phyloP scores from a whole-genome alignment of 2,113 vertebrate species.

The Entelurus aequoreus region DNA sequence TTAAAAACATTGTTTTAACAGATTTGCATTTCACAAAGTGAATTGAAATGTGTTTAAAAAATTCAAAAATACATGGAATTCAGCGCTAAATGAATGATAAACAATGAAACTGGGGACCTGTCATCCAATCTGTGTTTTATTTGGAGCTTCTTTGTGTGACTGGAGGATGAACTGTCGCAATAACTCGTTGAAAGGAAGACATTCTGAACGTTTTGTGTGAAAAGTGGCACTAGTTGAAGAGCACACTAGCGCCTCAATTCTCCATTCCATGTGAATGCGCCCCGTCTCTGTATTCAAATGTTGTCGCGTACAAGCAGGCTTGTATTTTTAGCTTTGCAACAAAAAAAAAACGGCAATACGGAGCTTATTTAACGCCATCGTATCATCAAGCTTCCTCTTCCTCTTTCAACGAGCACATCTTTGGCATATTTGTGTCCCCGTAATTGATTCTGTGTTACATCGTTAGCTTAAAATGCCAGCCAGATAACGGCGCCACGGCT shows the following conservation, averaged over 20 bases:
- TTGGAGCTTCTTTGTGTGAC: no score
- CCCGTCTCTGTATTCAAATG: slow-evolving; percentile 57
- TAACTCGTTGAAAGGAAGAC: no score
- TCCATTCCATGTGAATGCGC: slow-evolving; percentile 26
- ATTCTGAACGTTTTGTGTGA: background rate
- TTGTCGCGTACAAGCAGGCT: slow-evolving; percentile 55
- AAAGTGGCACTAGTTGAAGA: slow-evolving; percentile 7
- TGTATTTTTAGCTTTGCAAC: slow-evolving; percentile 58
- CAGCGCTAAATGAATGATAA: no score
- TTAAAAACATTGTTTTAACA: no score
- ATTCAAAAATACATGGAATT: no score
- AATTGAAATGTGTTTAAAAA: no score
- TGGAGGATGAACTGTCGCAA: no score
- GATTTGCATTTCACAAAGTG: no score
- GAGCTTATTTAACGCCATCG: slow-evolving; percentile 64
- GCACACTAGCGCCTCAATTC: slow-evolving; percentile 30
- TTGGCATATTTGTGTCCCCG: slow-evolving; percentile 67
- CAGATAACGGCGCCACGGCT: slow-evolving; percentile 57
- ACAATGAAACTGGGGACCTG: no score
- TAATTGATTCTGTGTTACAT: slow-evolving; percentile 78
- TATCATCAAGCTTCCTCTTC: slow-evolving; percentile 71
- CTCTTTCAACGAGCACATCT: slow-evolving; percentile 68
- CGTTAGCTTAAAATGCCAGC: slow-evolving; percentile 61
- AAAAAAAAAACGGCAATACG: slow-evolving; percentile 30
- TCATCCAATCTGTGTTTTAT: no score